A percentile compares a stretch with the other conserved stretches of the same genome.
Conservation (phyloP, 2,888 invertebrate genomes). For the Alcis repandata region DNA sequence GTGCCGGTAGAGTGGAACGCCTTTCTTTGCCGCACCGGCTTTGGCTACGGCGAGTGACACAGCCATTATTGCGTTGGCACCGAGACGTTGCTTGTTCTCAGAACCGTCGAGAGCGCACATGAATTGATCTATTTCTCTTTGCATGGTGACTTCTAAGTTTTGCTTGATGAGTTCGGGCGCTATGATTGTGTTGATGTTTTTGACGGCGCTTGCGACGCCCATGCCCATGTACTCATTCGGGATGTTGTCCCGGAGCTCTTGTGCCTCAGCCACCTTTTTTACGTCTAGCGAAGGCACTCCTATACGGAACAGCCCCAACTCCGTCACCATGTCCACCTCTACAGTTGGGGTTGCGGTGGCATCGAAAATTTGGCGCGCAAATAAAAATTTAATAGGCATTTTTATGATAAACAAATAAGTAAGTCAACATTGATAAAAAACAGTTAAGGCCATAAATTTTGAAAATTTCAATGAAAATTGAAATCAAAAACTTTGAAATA, state of each 20-base stretch:
- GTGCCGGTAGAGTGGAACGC: slow-evolving; percentile 94
- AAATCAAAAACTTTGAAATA: no score
- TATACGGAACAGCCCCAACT: slow-evolving; percentile 94
- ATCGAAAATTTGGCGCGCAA: slow-evolving; percentile 98
- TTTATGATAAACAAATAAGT: slow-evolving; percentile 13
- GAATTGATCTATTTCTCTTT: slow-evolving; percentile 95
- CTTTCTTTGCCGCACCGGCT: slow-evolving; percentile 98
- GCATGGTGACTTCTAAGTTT: slow-evolving; percentile 95
- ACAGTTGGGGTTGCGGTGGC: slow-evolving; percentile 98
- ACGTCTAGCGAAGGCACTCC: slow-evolving; percentile 99
- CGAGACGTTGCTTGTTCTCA: slow-evolving; percentile 97
- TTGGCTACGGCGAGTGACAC: slow-evolving; percentile 98
- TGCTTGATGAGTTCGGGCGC: slow-evolving; percentile 93
- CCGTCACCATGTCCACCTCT: slow-evolving; percentile 95
- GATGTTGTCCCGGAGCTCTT: slow-evolving; percentile 97
- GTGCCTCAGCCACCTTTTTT: slow-evolving; percentile 97
- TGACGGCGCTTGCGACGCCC: slow-evolving; percentile 95
- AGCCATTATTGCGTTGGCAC: slow-evolving; percentile 98
- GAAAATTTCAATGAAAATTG: no score
- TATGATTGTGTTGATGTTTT: slow-evolving; percentile 94
- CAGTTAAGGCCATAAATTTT: no score
- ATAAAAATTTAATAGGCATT: slow-evolving; percentile 96
- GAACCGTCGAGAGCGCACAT: slow-evolving; percentile 97
- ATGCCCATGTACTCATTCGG: slow-evolving; percentile 96
- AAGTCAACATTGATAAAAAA: background rate